Evolutionary conservation across 2,797 vertebrate species (phyloP), one percentile per base, ranked within the genome.

Genomic region (Acipenser oxyrinchus): DNA sequence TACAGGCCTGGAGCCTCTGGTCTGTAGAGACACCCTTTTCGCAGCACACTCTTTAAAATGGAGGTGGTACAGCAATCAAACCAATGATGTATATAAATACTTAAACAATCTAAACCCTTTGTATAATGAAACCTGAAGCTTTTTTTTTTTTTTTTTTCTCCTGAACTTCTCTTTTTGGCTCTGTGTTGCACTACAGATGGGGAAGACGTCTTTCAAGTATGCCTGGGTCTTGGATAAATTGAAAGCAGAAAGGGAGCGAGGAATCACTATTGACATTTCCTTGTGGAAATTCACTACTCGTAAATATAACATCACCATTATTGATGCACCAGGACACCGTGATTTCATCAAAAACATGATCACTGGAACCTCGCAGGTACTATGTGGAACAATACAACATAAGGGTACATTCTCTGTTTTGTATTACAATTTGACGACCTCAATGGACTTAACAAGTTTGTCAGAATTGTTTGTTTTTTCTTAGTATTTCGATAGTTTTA

Each of bases 291-390:
- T 93, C 6, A 87, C 78, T 76, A 92, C 91, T 0, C 86, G 90
- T 11, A 89, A 86, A 68, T 91, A 80, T 71, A 79, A 74, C 1
- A 88, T 93, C 73, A 93, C 90, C 0, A 86, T 93, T 62, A 92
- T 92, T 51, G 90, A 92, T 23, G 90, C 89, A 3, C 90, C 90
- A 0, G 90, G 90, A 0, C 89, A 92, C 70, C 83, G 91, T 6
- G 91, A 92, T 71, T 92, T 92, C 73, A 92, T 92, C 8, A 93
- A 92, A 51, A 93, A 92, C 76, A 92, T 93, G 90, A 89, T 93
- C 48, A 93, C 90, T 0, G 91, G 89, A n/a, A 91, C 91, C 0
- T 91, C 90, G 0, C 90, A 91, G 87, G 90, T 89, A 71, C 37
- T 37, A 4, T n/a, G 37, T 37, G 37, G 5, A 37, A 37, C 37